Evolutionary conservation across 2,113 vertebrate species (phyloP).

Genomic region (Cryptomyrus ogoouensis): DNA sequence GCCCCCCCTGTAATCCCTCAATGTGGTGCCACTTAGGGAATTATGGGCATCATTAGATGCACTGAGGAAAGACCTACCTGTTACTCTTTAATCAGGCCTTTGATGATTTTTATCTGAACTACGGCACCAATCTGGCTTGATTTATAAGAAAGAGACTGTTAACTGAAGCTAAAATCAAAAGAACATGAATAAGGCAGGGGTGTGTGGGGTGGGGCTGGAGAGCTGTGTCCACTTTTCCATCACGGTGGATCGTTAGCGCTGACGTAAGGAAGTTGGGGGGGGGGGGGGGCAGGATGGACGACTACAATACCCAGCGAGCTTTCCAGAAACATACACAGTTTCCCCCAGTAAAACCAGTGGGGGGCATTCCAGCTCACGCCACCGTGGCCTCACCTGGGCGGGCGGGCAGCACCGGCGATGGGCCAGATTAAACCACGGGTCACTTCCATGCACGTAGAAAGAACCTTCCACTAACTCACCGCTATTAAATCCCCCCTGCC

Average conservation of each 20-base stretch:
- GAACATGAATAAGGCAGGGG: conserved; percentile 35
- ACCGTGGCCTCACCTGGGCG: conserved; percentile 47
- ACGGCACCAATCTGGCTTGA: conserved; percentile 29
- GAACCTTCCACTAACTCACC: conserved; percentile 24
- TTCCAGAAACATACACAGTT: conserved; percentile 58
- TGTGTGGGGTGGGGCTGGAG: background rate
- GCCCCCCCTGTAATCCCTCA: conserved; percentile 43
- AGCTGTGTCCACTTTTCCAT: conserved; percentile 25
- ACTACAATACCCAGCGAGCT: conserved; percentile 45
- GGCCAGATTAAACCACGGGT: conserved; percentile 26
- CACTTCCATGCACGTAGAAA: conserved; percentile 15
- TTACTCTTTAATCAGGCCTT: conserved; percentile 46
- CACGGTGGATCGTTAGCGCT: background rate
- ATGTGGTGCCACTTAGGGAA: conserved; percentile 55
- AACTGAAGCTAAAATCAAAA: conserved; percentile 48
- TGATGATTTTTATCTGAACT: conserved; percentile 51
- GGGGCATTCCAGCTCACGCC: conserved; percentile 62
- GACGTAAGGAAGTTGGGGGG: conserved; percentile 11
- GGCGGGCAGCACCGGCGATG: conserved; percentile 21
- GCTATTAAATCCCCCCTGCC: background rate
- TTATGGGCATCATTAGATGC: conserved; percentile 42
- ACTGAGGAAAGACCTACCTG: conserved; percentile 47
- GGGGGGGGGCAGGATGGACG: conserved; percentile 41
- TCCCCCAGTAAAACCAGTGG: conserved; percentile 63
- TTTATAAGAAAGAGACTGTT: conserved; percentile 35